Evolutionary conservation across 2,888 invertebrate genomes (phyloP), one percentile per base, ranked within the genome.

Genomic region (Electrophaes corylata): DNA sequence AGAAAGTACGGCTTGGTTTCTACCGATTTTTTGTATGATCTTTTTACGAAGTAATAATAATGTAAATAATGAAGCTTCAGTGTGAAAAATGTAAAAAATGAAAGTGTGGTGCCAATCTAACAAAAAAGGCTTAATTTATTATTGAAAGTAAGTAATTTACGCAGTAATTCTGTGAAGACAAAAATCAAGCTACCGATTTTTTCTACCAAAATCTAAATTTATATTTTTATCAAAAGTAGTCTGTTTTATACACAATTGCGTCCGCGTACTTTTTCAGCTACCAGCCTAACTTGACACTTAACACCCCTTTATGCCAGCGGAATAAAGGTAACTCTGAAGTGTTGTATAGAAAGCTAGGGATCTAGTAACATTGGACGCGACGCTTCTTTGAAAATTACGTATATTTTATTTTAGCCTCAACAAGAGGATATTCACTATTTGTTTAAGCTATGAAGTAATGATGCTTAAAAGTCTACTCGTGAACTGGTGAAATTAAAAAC

Each of bases 301-400:
- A 66, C 71, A 64, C 73, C 69, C 69, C 64, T 67, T 66, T 60
- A 56, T 50, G 55, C 43, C 56, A 59, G 49, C 41, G 63, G 49
- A 61, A 61, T 62, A 35, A n/a, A 33, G 54, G 49, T 39, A 40
- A 47, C 19, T 51, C 44, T 40, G 59, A 43, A 57, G 56, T 43
- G 61, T 72, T 73, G 67, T 70, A 76, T 73, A 62, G 64, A 70
- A 71, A 61, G 50, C 51, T 43, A 57, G 53, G 51, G 81, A 8
- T 75, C 79, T 65, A 39, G 43, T 56, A 63, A 64, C 0, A 3
- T 0, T 72, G 73, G 80, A 2, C n/a, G 18, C 11, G 45, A 29
- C 48, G 71, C 70, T 76, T 70, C 72, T 74, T 78, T 70, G 67
- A 73, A 79, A 82, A 78, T 77, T 76, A 74, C 75, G 75, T 78